Evolutionary conservation across 2,888 invertebrate species (phyloP).

Genomic region (Nomada lathburiana): DNA sequence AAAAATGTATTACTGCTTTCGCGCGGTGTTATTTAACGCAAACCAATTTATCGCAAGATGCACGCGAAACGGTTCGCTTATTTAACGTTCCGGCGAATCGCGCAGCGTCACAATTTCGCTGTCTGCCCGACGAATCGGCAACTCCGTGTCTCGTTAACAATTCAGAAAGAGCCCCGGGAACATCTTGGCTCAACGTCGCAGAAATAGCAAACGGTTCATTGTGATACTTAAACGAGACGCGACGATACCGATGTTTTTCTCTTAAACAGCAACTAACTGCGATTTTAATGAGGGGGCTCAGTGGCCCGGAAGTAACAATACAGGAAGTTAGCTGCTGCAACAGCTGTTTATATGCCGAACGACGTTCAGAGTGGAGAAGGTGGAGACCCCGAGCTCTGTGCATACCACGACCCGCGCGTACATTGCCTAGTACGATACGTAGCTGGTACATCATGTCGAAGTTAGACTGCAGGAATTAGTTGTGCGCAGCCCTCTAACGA

Average conservation of each 20-base stretch:
- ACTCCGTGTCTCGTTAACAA: conserved; percentile 6
- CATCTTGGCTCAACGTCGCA: background rate
- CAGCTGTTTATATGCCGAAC: conserved; percentile 70
- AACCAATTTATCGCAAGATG: no score
- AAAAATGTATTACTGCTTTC: no score
- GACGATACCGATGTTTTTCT: conserved; percentile 61
- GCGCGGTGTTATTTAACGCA: no score
- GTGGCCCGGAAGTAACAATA: conserved; percentile 70
- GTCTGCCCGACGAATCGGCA: no score
- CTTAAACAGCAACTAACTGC: conserved; percentile 67
- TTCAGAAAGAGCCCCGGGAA: conserved; percentile 4
- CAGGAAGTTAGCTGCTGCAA: conserved; percentile 67
- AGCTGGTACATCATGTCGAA: conserved; percentile 73
- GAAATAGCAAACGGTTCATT: conserved; percentile 12
- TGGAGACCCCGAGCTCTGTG: conserved; percentile 33
- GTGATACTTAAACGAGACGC: conserved; percentile 29
- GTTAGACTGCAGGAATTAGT: conserved; percentile 75
- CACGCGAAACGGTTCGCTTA: no score
- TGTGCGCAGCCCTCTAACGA: conserved; percentile 73
- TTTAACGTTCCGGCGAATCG: background rate
- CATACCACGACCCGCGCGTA: conserved; percentile 55
- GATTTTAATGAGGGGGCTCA: conserved; percentile 70
- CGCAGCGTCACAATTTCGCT: background rate
- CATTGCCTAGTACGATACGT: conserved; percentile 65
- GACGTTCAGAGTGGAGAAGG: conserved; percentile 39